Evolutionary conservation across 2,797 vertebrate genomes (phyloP), one percentile per base, ranked within the genome.

Genomic region (Chaetodon trifasciatus): DNA sequence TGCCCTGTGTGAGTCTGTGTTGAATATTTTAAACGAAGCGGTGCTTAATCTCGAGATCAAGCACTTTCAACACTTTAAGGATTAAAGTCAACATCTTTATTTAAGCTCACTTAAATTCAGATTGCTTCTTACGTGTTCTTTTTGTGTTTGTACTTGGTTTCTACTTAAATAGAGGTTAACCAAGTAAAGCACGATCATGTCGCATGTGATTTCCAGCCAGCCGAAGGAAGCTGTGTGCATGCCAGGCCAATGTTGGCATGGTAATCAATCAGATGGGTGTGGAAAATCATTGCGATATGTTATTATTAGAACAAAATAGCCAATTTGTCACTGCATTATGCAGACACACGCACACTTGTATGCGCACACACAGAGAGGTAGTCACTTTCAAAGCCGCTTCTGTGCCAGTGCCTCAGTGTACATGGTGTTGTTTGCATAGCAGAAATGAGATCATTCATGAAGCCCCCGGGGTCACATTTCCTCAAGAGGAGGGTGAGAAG

Each of bases 271-370:
- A 74, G 76, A 60, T 5, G 76, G 66, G 63, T 74, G 84, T 79
- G 89, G 62, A 89, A 76, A 90, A 91, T 91, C 74, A 58, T 65
- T 66, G 65, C 2, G 73, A 91, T 82, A 23, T 81, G 75, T 87
- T 90, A 74, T 84, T 87, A 91, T 92, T 79, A 77, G 83, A 88
- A 76, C 80, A 86, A 85, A 91, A 88, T 78, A 67, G 76, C 57
- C 82, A 84, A 91, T 94, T 92, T 89, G 82, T 85, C 85, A 86
- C 73, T 82, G 74, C 66, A 78, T 91, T 86, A 86, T 78, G 80
- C 79, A 78, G 16, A 74, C 53, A 60, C 62, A 46, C 42, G 42
- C 37, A 58, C 79, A 66, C 53, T 28, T 49, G 39, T 58, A 24
- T 56, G 12, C 35, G 12, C 69, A 68, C 62, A 66, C 28, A 70